These are phyloP conservation scores for Chelonus insularis DNA, from an alignment of 1,140 invertebrate species.

Conservation along the genomic window DNA sequence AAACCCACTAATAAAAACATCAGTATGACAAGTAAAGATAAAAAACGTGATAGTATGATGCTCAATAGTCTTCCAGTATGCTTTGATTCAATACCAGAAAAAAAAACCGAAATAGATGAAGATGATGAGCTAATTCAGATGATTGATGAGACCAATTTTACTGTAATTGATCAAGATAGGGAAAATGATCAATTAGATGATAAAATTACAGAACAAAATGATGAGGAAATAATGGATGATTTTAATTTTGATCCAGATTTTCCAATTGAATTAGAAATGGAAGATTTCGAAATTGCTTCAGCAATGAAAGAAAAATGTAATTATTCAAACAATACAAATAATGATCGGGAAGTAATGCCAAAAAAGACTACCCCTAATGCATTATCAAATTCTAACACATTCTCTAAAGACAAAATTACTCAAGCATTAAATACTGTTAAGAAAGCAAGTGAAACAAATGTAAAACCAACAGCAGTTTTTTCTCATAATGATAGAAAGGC, in stretches of 20 bases:
- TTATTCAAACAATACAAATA: background rate
- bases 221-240: background rate
- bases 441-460: background rate
- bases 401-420: no score
- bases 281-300: slow-evolving; percentile 14
- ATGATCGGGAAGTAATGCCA: background rate
- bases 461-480: background rate
- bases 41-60: background rate
- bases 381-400: no score
- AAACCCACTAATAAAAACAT: background rate
- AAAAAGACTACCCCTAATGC: no score
- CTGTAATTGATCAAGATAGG: background rate
- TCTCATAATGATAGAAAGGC: background rate
- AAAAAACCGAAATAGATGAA: slow-evolving; percentile 16
- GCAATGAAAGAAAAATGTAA: background rate
- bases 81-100: background rate
- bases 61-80: background rate
- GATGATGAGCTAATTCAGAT: slow-evolving; percentile 34
- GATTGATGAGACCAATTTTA: slow-evolving; percentile 28
- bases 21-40: background rate
- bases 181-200: slow-evolving; percentile 6
- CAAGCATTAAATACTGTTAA: no score
- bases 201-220: background rate
- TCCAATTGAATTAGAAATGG: slow-evolving; percentile 24
- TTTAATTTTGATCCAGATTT: slow-evolving; percentile 14